Conservation (phyloP, 2,797 vertebrate species). For the Discoglossus pictus region DNA sequence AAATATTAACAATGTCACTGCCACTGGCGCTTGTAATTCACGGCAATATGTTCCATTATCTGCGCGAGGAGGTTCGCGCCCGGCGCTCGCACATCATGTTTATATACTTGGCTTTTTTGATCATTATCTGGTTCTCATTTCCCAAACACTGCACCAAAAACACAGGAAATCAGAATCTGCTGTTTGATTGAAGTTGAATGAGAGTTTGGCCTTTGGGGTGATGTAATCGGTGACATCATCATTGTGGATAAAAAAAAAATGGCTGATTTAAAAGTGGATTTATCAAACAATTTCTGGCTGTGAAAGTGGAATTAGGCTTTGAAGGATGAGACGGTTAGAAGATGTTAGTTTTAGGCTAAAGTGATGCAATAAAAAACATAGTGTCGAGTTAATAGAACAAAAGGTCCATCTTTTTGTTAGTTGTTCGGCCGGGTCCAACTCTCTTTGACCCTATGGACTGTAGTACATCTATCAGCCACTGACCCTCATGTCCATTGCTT, state of each 20-base stretch:
- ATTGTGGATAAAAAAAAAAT: slow-evolving; percentile 14
- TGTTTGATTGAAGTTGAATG: slow-evolving; percentile 21
- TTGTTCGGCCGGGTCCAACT: too few relatives aligned
- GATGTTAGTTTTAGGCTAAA: too few relatives aligned
- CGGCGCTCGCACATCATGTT: slow-evolving; percentile 20
- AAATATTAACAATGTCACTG: slow-evolving; percentile 52
- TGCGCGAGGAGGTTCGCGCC: slow-evolving; percentile 2
- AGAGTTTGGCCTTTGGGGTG: background rate
- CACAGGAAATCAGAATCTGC: slow-evolving; percentile 25
- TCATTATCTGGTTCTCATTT: slow-evolving; percentile 36
- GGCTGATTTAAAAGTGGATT: too few relatives aligned
- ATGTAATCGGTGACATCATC: slow-evolving; percentile 24
- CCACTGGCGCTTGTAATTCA: slow-evolving; percentile 46
- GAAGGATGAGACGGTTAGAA: too few relatives aligned
- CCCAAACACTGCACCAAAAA: slow-evolving; percentile 16
- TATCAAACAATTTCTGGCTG: too few relatives aligned
- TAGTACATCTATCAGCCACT: too few relatives aligned
- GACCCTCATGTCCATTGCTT: too few relatives aligned
- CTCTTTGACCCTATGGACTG: too few relatives aligned
- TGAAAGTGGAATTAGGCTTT: too few relatives aligned
- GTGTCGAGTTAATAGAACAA: too few relatives aligned
- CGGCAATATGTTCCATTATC: slow-evolving; percentile 33
- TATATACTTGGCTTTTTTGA: slow-evolving; percentile 32
- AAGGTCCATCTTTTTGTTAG: too few relatives aligned
- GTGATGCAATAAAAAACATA: too few relatives aligned